Evolutionary conservation across 2,888 invertebrate genomes (phyloP), one percentile per base, ranked within the genome.

Genomic region (Julus scanicus): DNA sequence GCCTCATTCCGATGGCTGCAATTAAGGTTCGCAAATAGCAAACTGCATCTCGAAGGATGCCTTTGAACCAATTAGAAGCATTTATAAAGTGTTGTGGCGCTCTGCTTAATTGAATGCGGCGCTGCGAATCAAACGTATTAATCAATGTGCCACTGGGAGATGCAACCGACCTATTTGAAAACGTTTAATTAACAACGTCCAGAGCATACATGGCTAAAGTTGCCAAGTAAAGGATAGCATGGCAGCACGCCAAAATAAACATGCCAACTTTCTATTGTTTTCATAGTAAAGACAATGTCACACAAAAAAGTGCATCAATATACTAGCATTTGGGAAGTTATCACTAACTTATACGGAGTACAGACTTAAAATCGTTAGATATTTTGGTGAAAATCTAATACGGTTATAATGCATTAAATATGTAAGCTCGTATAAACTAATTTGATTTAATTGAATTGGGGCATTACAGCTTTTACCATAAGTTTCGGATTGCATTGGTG

Each of bases 121-220:
- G 80, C 80, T 80, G 80, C 80, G 80, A 80, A 80, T 80, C 80
- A 80, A 80, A 80, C 80, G 80, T 80, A 80, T 80, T 80, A 80
- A 80, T 80, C 80, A 80, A 80, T 80, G 80, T 39, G 80, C 80
- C 80, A 80, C 80, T 5, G 80, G 80, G 80, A 80, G 80, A 80
- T 80, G 80, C 80, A 80, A 80, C 80, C 80, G 80, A 80, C 80
- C 80, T 80, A 80, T 80, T 80, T 80, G 80, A 80, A 80, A 80
- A 80, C 80, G 80, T 80, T 80, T 80, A 80, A 80, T 80, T 80
- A 80, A 80, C 80, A 80, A 5, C 37, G 80, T 15, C 80, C 37
- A 39, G 15, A 53, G 15, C 53, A 15, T 53, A 15, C 53, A 53
- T 53, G 53, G 15, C 53, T 15, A 13, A 53, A 53, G 17, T 17